Base-by-base conservation (phyloP, 2,888 invertebrate genomes). In the Pheosia gnoma region DNA sequence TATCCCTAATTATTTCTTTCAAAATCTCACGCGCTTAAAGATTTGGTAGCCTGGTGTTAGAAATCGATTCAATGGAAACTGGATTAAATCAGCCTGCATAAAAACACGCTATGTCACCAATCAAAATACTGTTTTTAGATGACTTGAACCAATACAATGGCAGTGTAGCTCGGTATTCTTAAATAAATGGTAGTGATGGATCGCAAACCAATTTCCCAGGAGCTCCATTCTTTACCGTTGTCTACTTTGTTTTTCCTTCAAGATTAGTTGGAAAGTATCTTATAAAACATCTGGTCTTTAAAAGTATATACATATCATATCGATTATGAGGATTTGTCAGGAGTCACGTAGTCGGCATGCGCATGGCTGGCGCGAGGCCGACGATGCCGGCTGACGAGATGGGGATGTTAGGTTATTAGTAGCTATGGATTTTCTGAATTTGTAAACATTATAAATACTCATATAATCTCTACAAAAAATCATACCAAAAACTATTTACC, bases 341-440 rank as follows among this genome's bases (percentile, higher is more conserved):
- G 57, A 59, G 68, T 64, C 72, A 70, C 68, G 68, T 67, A 65
- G 61, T 36, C 9, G 37, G 58, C 67, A 72, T 58, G 64, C 63
- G 65, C 60, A 62, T 57, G 57, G 59, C 67, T 74, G 72, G 77
- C 71, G 43, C 54, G 56, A 11, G 54, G 10, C n/a, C 51, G 61
- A 37, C 47, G 47, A 43, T 39, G 41, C 61, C 39, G 8, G 38
- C 49, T 4, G 13, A 25, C 11, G 45, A 37, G 3, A 49, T 49
- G 13, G n/a, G 13, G 13, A n/a, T 49, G 49, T 13, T 3, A 49
- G n/a, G 13, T 5, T 49, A 13, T 13, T 49, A 49, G n/a, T 49
- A 49, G 13, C 49, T 49, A 25, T 25, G 25, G 25, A 25, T 25
- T 0, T 43, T 43, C 43, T 43, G 9, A 9, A 43, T 43, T 8